A percentile compares a stretch with the other conserved stretches of the same genome.
phyloP scores from a whole-genome alignment of 2,113 vertebrate species.

The Pterocles burchelli region DNA sequence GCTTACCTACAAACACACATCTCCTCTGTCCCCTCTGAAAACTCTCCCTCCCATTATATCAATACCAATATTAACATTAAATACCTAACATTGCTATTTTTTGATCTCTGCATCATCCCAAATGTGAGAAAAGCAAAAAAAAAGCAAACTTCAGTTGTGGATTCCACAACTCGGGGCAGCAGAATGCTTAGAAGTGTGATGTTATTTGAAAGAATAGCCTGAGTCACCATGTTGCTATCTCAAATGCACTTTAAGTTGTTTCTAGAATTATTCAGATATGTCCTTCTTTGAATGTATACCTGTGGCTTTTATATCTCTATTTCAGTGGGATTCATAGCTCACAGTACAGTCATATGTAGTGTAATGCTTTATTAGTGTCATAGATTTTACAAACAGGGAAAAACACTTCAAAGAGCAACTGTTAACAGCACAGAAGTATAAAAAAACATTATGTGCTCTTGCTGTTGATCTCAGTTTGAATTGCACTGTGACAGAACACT shows the following conservation, averaged over 20 bases:
- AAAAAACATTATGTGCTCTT: background rate
- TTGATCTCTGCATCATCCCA: background rate
- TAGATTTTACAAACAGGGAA: slow-evolving; percentile 30
- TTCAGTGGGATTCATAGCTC: background rate
- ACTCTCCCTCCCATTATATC: background rate
- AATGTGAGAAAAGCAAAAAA: background rate
- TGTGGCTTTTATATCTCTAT: slow-evolving; percentile 24
- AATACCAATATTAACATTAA: background rate
- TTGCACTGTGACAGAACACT: background rate
- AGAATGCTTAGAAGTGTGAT: background rate
- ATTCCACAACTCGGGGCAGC: background rate
- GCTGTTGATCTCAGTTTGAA: background rate
- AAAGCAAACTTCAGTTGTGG: background rate
- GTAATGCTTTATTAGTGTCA: slow-evolving; percentile 23
- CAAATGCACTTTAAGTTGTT: background rate
- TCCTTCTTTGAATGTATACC: background rate
- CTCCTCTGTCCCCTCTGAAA: background rate
- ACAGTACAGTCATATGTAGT: background rate
- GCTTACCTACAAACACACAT: background rate
- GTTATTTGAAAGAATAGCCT: background rate
- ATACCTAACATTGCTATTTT: background rate
- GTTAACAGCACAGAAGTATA: background rate
- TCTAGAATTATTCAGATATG: background rate
- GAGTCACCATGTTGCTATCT: background rate
- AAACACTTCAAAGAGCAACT: slow-evolving; percentile 15